Evolutionary conservation across 1,140 invertebrate genomes (phyloP).

Genomic region (Anagrus nilaparvatae): DNA sequence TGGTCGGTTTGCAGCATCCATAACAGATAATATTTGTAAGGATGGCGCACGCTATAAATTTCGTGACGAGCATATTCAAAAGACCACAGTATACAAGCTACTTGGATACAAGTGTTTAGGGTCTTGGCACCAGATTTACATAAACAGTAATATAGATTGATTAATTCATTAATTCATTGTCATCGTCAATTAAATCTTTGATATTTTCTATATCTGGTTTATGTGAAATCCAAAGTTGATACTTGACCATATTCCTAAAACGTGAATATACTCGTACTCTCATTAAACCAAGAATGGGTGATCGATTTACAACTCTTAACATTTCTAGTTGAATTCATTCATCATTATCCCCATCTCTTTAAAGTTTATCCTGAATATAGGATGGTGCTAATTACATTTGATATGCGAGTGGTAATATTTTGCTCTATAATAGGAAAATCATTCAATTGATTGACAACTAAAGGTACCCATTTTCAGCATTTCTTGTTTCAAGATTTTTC

Average conservation of each 20-base stretch:
- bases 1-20: slow-evolving; percentile 1
- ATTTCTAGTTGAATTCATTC: not conserved
- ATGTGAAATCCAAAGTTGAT: slow-evolving; percentile 8
- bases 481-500: not conserved
- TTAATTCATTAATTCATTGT: not conserved
- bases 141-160: slow-evolving; percentile 8
- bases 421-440: slow-evolving; percentile 1
- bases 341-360: not conserved
- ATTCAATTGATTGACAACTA: not conserved
- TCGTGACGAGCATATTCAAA: not conserved
- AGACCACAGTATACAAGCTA: slow-evolving; percentile 1
- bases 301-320: not conserved
- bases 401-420: not conserved
- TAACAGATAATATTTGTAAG: not conserved
- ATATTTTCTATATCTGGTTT: not conserved
- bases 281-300: not conserved
- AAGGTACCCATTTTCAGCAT: not conserved
- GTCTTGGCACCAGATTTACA: slow-evolving; percentile 4
- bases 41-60: not conserved
- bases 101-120: not conserved
- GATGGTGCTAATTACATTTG: not conserved
- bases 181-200: not conserved
- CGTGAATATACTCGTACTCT: slow-evolving; percentile 4
- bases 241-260: not conserved
- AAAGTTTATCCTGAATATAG: slow-evolving; percentile 3